Conservation (phyloP, 2,797 vertebrate genomes). For the Sebastes alutus region DNA sequence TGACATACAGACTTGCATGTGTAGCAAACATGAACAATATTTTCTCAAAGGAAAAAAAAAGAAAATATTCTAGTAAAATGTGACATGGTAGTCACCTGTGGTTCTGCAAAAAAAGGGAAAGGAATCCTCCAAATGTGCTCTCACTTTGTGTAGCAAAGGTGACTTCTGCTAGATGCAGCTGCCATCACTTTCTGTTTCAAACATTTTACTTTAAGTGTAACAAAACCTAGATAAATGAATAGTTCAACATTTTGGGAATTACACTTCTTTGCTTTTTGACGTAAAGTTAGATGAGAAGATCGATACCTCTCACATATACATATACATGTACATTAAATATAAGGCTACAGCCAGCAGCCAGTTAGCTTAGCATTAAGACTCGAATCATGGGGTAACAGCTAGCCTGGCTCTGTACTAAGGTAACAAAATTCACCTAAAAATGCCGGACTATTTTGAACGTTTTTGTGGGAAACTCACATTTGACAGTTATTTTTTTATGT, state of each 20-base stretch:
- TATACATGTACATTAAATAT: neutral
- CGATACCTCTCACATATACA: neutral
- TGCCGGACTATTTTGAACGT: no score
- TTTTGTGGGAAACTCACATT: no score
- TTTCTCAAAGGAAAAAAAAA: neutral
- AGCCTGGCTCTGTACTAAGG: neutral
- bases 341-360: neutral
- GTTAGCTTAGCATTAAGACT: neutral
- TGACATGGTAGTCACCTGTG: neutral
- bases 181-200: neutral
- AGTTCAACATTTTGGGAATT: neutral
- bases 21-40: neutral
- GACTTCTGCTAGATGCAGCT: neutral
- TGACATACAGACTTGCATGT: neutral
- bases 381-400: neutral
- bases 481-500: no score
- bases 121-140: neutral
- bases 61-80: neutral
- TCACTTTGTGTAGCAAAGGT: neutral
- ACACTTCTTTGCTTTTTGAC: neutral
- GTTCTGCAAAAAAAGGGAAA: neutral
- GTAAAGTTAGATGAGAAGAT: neutral
- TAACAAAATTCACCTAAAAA: no score
- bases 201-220: neutral
- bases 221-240: neutral